Base-by-base conservation (phyloP, 2,113 vertebrate species). In the Rhinolophus ferrumequinum region DNA sequence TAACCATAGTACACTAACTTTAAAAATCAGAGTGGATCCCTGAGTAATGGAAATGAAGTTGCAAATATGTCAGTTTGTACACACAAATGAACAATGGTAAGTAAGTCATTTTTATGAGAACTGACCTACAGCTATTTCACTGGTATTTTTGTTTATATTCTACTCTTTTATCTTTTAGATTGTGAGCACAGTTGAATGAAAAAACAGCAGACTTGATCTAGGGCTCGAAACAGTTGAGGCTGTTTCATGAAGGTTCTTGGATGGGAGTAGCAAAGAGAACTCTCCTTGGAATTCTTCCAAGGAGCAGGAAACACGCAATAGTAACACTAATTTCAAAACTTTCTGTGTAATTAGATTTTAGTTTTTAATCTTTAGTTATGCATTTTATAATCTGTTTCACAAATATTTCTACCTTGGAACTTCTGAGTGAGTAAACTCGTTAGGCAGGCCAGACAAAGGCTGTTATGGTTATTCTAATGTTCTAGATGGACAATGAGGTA, bases 31-130 rank as follows among this genome's bases (percentile, higher is more conserved):
- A 72, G 88, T 96, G 41, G 50, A 64, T 91, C 94, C 6, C 56
- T 76, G 50, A 86, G 54, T 93, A 70, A 94, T 79, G 14, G 58
- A 93, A 96, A 95, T 67, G 41, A 90, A 86, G 77, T 82, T 66
- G 47, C 56, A 77, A 93, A 93, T 79, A 67, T 76, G 69, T 47
- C 70, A 77, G 90, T 82, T 64, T 13, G 24, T 79, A 47, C 66
- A n/a, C 26, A 41, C 76, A 91, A 73, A 67, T 72, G 82, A 80
- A 72, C 56, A 94, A 75, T 52, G 44, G 38, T 13, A 11, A 50
- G 47, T 79, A 91, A 75, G 52, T 89, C 82, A 93, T 35, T 95
- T 96, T 97, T 88, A 84, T 77, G 95, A 47, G 58, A 87, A 94
- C 70, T 87, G 60, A 93, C 41, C 69, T 30, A 82, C 56, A 80